Conservation (phyloP, 2,888 invertebrate genomes). For the Drosophila neutralis region DNA sequence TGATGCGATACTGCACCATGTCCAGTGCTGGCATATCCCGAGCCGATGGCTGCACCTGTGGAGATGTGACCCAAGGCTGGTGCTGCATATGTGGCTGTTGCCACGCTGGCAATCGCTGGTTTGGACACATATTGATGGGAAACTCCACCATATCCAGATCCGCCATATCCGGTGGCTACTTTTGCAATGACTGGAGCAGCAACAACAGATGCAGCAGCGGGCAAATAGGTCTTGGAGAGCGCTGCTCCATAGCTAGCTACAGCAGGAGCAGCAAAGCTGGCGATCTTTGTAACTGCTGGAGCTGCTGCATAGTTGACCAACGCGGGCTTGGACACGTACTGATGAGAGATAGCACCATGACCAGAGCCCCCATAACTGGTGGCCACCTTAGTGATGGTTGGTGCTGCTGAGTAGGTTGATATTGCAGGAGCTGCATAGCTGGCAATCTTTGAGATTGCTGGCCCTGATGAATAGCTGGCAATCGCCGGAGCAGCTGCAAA, state of each 20-base stretch:
- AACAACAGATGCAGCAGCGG: slow-evolving; percentile 48
- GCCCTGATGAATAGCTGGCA: rapidly evolving
- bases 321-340: slow-evolving; percentile 47
- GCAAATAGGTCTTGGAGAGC: slow-evolving; percentile 46
- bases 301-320: slow-evolving; percentile 23
- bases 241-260: slow-evolving; percentile 68
- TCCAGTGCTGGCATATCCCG: slow-evolving; percentile 16
- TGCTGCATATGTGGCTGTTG: slow-evolving; percentile 48
- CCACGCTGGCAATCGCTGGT: slow-evolving; percentile 54
- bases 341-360: slow-evolving; percentile 34
- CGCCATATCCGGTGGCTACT: slow-evolving; percentile 58
- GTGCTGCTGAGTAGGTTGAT: slow-evolving; percentile 53
- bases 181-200: slow-evolving; percentile 48
- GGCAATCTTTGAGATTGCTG: not conserved
- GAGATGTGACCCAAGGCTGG: slow-evolving; percentile 70
- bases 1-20: slow-evolving; percentile 62
- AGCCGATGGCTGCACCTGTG: slow-evolving; percentile 49
- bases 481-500: not conserved
- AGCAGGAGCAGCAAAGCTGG: slow-evolving; percentile 56
- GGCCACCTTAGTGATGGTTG: slow-evolving; percentile 43
- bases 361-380: slow-evolving; percentile 30
- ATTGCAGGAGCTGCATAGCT: slow-evolving; percentile 40
- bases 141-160: slow-evolving; percentile 48
- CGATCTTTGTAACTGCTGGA: slow-evolving; percentile 36
- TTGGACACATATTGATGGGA: slow-evolving; percentile 76